Evolutionary conservation across 2,797 vertebrate species (phyloP).

Genomic region (Scyliorhinus canicula): DNA sequence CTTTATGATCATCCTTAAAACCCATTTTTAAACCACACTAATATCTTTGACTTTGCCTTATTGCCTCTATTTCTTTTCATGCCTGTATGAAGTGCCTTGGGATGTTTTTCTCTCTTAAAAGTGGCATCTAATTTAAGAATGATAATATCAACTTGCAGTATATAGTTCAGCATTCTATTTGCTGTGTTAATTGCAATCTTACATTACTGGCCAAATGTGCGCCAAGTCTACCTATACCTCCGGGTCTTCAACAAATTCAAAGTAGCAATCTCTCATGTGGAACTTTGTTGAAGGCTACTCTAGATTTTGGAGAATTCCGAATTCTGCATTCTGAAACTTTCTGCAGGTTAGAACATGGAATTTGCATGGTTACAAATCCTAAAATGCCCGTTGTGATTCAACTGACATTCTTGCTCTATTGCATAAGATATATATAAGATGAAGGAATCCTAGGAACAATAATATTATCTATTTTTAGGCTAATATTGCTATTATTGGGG

Average conservation of each 20-base stretch:
- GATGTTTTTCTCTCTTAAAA: neutral
- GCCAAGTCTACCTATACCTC: neutral
- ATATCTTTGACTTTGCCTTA: neutral
- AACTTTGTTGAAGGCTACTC: neutral
- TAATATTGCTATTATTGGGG: neutral
- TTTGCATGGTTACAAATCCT: neutral
- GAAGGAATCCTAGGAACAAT: neutral
- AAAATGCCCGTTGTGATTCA: neutral
- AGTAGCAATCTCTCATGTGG: neutral
- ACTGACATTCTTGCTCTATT: neutral
- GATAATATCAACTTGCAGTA: neutral
- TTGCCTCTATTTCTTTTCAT: neutral
- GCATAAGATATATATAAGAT: neutral
- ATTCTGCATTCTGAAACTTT: neutral
- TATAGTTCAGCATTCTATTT: neutral
- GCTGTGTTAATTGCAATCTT: neutral
- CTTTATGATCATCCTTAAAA: neutral
- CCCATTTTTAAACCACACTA: neutral
- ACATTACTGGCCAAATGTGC: neutral
- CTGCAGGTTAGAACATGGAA: neutral
- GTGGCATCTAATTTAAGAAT: neutral
- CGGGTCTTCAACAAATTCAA: neutral
- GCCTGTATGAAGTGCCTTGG: neutral
- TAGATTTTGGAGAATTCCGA: too few species aligned
- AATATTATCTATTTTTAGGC: neutral